These are phyloP conservation scores for Chelonus formosanus DNA, from an alignment of 2,888 invertebrate genomes.

Conservation along the genomic window DNA sequence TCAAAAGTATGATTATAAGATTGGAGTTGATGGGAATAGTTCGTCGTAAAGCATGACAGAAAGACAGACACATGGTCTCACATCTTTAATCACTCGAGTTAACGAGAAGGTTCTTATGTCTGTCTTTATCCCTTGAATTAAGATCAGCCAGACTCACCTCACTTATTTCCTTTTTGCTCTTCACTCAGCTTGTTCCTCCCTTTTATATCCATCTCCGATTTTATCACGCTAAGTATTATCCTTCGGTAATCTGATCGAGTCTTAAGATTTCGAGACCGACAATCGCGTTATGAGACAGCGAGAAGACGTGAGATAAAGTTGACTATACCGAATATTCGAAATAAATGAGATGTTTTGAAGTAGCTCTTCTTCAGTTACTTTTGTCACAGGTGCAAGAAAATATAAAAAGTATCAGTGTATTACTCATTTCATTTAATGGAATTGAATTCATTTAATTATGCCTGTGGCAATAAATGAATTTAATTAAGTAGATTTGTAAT, in stretches of 20 bases:
- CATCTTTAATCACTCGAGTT: too few relatives aligned
- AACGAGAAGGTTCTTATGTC: constrained; percentile 41
- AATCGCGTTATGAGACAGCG: constrained; percentile 35
- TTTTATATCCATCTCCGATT: constrained; percentile 23
- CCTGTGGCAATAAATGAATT: too few relatives aligned
- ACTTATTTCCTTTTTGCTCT: neutral
- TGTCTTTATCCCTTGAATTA: constrained; percentile 34
- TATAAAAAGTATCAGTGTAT: constrained; percentile 18
- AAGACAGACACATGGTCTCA: too few relatives aligned
- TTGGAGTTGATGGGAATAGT: too few relatives aligned
- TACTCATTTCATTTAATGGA: constrained; percentile 5
- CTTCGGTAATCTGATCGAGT: constrained; percentile 38
- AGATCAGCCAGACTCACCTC: constrained; percentile 8
- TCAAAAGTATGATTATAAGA: too few relatives aligned
- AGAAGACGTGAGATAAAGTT: constrained; percentile 20
- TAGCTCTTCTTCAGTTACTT: constrained; percentile 18
- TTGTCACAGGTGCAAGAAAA: constrained; percentile 15
- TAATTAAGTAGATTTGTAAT: too few relatives aligned
- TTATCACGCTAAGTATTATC: constrained; percentile 35
- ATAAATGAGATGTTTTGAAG: constrained; percentile 27
- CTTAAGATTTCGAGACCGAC: constrained; percentile 28
- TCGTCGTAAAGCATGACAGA: too few relatives aligned
- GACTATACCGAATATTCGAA: constrained; percentile 19
- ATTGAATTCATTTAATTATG: constrained; percentile 1
- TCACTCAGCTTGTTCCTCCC: neutral